These are phyloP conservation scores for Cydia amplana DNA, from an alignment of 1,140 invertebrate species.

Conservation along the genomic window DNA sequence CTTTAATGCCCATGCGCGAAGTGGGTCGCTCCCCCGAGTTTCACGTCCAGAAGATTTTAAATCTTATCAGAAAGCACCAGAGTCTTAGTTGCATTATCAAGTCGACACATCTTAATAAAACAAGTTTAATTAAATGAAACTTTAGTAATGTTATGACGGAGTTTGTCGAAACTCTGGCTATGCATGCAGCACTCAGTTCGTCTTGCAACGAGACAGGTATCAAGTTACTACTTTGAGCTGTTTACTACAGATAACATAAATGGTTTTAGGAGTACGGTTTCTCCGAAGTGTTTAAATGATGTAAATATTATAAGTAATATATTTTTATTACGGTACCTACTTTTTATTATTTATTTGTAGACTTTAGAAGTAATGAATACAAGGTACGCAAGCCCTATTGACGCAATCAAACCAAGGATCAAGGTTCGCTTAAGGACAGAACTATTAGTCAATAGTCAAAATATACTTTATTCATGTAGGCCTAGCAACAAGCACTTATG, in stretches of 20 bases:
- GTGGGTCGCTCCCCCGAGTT: constrained; percentile 15
- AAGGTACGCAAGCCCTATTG: background rate
- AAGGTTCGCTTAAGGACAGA: background rate
- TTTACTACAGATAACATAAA: background rate
- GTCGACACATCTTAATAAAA: constrained; percentile 17
- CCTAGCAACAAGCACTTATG: too few species aligned
- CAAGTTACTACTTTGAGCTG: background rate
- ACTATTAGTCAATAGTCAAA: too few species aligned
- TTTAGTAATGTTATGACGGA: constrained; percentile 21
- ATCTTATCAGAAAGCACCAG: constrained; percentile 24
- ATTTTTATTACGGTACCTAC: too few species aligned
- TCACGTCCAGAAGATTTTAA: background rate
- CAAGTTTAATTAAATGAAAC: constrained; percentile 32
- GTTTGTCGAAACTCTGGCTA: constrained; percentile 4
- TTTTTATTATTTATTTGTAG: background rate
- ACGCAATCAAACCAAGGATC: background rate
- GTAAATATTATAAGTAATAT: background rate
- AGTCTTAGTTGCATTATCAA: background rate
- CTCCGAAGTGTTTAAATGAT: background rate
- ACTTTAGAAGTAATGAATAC: background rate
- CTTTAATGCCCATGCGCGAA: constrained; percentile 19
- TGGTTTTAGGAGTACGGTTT: background rate
- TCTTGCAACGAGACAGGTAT: constrained; percentile 2
- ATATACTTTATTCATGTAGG: too few species aligned
- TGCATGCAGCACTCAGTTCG: constrained; percentile 8